Evolutionary conservation across 1,140 invertebrate species (phyloP), one percentile per base, ranked within the genome.

Genomic region (Drosophila melanogaster): DNA sequence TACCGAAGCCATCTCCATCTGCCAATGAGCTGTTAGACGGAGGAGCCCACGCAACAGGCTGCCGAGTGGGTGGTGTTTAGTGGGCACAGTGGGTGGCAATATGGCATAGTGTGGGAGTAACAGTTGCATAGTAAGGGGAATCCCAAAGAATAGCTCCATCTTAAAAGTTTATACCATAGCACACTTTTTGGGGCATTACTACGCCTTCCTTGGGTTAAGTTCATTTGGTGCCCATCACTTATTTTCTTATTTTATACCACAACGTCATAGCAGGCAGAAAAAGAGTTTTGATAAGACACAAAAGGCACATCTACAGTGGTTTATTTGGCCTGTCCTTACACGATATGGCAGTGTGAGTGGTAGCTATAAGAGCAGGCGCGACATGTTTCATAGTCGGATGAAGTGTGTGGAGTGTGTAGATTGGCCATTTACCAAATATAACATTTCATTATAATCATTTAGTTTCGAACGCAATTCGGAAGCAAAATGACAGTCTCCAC

Each of bases 361-460:
- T 10, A 4, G 24, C 1, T 3, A 47, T 47, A 7, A 19, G 46
- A 24, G 46, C 44, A 24, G 12, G 22, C 12, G 44, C 46, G 22
- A 47, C 22, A 26, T 17, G 15, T 10, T 1, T 35, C 3, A 7
- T 1, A 33, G 47, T 44, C 26, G 26, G 8, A 26, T 47, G 19
- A 14, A 14, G 22, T 30, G 30, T 2, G 19, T 19, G n/a, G 4
- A 19, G 14, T n/a, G 41, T 11, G 3, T n/a, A 0, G 24, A 33
- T 40, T 53, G 56, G 67, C 78, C 15, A 50, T 26, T 26, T 86
- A 87, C 81, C 83, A 87, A 87, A 81, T 74, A 50, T 58, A 86
- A 71, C 83, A 86, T 81, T 85, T 71, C 74, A 75, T 80, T 60
- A 35, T 47, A 81, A 85, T 86, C 83, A 87, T 86, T 87, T 85